These are phyloP conservation scores for Ormyrus thymus DNA, from an alignment of 2,888 invertebrate species.

Conservation along the genomic window DNA sequence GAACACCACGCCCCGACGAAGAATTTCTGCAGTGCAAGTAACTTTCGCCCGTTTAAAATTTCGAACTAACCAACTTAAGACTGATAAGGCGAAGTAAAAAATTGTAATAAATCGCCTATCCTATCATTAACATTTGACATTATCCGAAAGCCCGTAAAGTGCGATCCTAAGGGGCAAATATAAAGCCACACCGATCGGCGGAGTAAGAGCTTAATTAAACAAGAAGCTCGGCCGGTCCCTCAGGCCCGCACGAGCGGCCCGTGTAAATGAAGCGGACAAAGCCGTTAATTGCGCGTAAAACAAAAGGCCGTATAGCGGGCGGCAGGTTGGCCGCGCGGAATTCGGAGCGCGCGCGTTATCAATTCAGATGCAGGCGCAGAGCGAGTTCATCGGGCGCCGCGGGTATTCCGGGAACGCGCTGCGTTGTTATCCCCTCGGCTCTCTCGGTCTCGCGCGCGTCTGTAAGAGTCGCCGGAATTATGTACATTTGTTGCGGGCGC, in stretches of 20 bases:
- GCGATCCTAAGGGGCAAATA: too few relatives aligned
- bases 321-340: neutral
- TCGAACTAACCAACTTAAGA: too few relatives aligned
- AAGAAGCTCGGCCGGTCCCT: too few relatives aligned
- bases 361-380: conserved; percentile 21
- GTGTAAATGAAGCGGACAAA: neutral
- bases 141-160: too few relatives aligned
- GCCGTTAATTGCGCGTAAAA: conserved; percentile 20
- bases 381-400: conserved; percentile 36
- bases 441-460: neutral
- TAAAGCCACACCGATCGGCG: too few relatives aligned
- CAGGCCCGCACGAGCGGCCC: neutral
- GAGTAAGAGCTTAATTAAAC: too few relatives aligned
- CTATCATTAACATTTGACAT: too few relatives aligned
- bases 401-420: conserved; percentile 34
- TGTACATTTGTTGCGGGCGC: conserved; percentile 30
- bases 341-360: conserved; percentile 37
- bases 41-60: too few relatives aligned
- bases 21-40: too few relatives aligned
- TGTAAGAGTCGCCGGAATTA: conserved; percentile 25
- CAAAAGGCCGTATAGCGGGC: neutral
- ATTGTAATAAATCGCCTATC: too few relatives aligned
- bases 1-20: too few relatives aligned
- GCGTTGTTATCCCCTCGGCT: conserved; percentile 28
- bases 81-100: too few relatives aligned